Conservation (phyloP, 2,113 vertebrate genomes). For the Climacteris rufus region DNA sequence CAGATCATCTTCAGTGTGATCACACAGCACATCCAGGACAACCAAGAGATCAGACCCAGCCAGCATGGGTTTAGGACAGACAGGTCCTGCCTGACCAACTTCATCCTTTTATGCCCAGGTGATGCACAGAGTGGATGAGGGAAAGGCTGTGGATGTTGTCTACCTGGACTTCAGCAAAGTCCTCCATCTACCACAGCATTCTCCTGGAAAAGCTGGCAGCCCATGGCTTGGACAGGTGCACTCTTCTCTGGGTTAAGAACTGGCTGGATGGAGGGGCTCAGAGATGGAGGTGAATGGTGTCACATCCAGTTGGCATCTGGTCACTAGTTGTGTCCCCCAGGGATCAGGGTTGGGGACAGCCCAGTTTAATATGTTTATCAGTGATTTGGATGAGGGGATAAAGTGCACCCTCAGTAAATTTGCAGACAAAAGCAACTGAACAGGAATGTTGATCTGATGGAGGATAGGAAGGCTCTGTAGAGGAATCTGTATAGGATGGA, state of each 20-base stretch:
- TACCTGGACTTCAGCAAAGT: not conserved
- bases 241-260: not conserved
- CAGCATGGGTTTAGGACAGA: not conserved
- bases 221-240: not conserved
- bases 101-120: not conserved
- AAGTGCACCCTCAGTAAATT: not conserved
- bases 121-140: too few relatives aligned
- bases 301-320: not conserved
- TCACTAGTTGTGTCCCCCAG: not conserved
- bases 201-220: not conserved
- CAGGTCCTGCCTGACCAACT: not conserved
- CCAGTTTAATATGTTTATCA: not conserved
- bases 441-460: not conserved
- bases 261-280: not conserved
- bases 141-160: not conserved
- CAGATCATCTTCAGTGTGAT: not conserved
- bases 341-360: not conserved
- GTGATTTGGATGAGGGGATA: not conserved
- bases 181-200: not conserved
- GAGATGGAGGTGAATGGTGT: not conserved
- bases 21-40: not conserved
- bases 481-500: not conserved
- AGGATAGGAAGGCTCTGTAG: not conserved
- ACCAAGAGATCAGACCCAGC: not conserved
- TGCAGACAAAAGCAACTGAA: not conserved